A percentile compares a stretch with the other conserved stretches of the same genome.
Conservation (phyloP, 2,113 vertebrate species). For the Rhea americana region DNA sequence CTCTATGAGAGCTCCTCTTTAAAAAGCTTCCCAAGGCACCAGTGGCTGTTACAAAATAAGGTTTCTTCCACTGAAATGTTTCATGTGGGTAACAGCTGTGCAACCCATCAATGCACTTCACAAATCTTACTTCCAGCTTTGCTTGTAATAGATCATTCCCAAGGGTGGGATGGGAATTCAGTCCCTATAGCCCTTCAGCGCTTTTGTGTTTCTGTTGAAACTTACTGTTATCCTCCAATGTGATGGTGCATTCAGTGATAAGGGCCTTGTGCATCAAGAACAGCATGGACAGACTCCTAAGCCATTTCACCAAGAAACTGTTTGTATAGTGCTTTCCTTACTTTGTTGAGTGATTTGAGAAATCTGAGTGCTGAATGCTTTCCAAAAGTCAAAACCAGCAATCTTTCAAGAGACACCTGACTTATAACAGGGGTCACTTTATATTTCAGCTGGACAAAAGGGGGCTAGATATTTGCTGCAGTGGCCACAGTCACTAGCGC, state of each 20-base stretch:
- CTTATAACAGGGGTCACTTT: not conserved
- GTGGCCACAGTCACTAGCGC: rapidly evolving
- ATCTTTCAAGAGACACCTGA: not conserved
- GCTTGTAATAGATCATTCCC: not conserved
- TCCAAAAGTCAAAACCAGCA: not conserved
- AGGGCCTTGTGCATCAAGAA: rapidly evolving
- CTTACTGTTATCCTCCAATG: rapidly evolving
- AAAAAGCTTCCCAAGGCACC: not conserved
- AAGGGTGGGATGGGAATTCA: not conserved
- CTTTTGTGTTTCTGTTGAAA: not conserved
- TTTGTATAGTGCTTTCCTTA: not conserved
- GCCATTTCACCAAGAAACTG: not conserved
- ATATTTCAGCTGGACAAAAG: not conserved
- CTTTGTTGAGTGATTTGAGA: not conserved
- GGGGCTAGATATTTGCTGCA: not conserved
- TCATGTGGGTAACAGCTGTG: not conserved
- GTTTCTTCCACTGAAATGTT: not conserved
- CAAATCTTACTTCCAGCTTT: not conserved
- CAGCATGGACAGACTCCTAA: not conserved
- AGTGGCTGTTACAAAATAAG: not conserved
- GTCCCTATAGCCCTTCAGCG: not conserved
- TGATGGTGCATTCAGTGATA: rapidly evolving
- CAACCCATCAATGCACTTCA: not conserved
- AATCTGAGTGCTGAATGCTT: not conserved
- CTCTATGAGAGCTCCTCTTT: not conserved